These are phyloP conservation scores for Teleogryllus occipitalis DNA, from an alignment of 1,140 invertebrate genomes.

Conservation along the genomic window DNA sequence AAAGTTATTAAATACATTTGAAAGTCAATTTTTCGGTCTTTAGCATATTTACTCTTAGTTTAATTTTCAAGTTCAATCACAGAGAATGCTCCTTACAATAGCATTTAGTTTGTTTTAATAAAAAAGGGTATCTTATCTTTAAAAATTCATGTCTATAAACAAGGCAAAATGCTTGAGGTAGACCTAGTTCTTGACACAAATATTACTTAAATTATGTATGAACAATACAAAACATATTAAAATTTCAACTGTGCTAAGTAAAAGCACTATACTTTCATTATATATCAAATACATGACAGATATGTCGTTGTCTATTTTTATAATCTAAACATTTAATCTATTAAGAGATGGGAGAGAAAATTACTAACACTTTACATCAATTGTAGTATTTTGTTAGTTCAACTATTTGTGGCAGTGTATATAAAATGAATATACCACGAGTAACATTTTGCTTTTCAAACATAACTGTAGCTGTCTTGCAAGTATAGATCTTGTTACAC, in stretches of 20 bases:
- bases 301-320: slow-evolving; percentile 1
- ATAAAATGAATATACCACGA: neutral
- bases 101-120: too few species aligned
- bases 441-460: neutral
- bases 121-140: too few species aligned
- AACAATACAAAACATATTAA: neutral
- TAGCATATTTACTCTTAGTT: too few species aligned
- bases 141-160: too few species aligned
- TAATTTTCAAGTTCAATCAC: too few species aligned
- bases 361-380: neutral
- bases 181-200: neutral
- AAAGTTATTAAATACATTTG: too few species aligned
- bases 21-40: too few species aligned
- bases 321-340: neutral
- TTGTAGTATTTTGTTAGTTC: neutral
- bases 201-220: neutral
- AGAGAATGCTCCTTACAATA: too few species aligned
- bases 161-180: neutral
- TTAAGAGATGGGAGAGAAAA: neutral
- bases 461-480: neutral
- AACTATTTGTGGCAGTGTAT: neutral
- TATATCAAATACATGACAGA: slow-evolving; percentile 1
- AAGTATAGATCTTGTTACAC: neutral
- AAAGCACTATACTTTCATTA: neutral
- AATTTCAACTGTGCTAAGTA: neutral